These are phyloP conservation scores for Apamea crenata DNA, from an alignment of 2,888 invertebrate genomes.

Conservation along the genomic window DNA sequence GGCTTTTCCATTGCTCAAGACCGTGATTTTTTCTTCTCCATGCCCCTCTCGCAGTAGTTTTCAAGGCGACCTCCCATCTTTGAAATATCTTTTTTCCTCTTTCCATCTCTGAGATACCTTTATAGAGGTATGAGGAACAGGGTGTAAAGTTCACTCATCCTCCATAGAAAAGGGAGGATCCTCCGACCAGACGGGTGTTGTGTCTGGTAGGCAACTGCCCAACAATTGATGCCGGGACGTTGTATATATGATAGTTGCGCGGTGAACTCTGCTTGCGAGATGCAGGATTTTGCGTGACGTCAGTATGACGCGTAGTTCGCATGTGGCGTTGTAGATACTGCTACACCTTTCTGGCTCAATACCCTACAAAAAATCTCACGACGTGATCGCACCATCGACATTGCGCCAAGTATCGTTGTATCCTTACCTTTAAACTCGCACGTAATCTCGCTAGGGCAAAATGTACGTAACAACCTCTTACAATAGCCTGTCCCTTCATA, in stretches of 20 bases:
- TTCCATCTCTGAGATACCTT: not conserved
- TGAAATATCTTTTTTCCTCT: not conserved
- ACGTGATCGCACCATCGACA: slow-evolving; percentile 1
- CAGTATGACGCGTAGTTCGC: too few relatives aligned
- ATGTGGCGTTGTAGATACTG: too few relatives aligned
- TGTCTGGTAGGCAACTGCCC: too few relatives aligned
- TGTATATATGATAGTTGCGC: too few relatives aligned
- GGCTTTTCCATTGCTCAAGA: not conserved
- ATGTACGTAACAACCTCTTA: slow-evolving; percentile 83
- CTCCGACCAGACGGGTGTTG: too few relatives aligned
- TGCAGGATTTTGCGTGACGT: too few relatives aligned
- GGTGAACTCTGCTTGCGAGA: too few relatives aligned
- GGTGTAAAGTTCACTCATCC: too few relatives aligned
- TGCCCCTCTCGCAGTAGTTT: not conserved
- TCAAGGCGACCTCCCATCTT: not conserved
- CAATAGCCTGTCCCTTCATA: slow-evolving; percentile 85
- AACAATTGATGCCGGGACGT: too few relatives aligned
- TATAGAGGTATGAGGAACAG: not conserved
- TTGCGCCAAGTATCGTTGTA: slow-evolving; percentile 30
- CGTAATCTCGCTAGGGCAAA: slow-evolving; percentile 83
- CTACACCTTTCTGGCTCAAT: not conserved
- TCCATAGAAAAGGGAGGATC: too few relatives aligned
- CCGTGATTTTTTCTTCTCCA: not conserved
- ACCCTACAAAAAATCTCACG: not conserved
- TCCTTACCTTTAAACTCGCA: slow-evolving; percentile 70